Conservation (phyloP, 2,113 vertebrate species). For the Otus sunia region DNA sequence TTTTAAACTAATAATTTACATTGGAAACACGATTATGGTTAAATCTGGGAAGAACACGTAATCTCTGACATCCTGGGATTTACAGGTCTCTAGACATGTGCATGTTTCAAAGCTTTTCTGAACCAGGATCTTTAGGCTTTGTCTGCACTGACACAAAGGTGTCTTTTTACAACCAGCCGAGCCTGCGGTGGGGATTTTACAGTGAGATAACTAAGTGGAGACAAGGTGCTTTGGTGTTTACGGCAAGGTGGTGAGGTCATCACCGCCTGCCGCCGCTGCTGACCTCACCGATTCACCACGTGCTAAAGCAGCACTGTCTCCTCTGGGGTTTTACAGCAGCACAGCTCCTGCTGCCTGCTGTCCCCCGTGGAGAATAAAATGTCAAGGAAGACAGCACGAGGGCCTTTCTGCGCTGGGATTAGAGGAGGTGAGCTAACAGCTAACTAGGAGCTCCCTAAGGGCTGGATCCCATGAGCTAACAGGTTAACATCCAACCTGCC, state of each 20-base stretch:
- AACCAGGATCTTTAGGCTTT: background rate
- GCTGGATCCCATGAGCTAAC: background rate
- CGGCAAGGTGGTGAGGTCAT: background rate
- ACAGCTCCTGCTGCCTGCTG: background rate
- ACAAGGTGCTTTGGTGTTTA: background rate
- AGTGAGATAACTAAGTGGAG: background rate
- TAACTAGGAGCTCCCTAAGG: background rate
- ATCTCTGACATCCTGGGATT: background rate
- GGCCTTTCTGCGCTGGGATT: background rate
- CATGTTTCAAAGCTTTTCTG: background rate
- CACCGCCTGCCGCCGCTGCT: fast-evolving
- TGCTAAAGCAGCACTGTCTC: background rate
- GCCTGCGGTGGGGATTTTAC: background rate
- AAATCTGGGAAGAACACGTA: background rate
- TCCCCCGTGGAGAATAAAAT: background rate
- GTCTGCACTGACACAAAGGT: background rate
- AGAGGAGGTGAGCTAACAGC: background rate
- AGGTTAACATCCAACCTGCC: background rate
- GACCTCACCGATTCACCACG: background rate
- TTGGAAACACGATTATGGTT: background rate
- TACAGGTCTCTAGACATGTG: background rate
- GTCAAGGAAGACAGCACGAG: background rate
- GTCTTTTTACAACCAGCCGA: background rate
- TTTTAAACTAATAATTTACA: background rate
- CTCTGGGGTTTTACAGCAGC: background rate